A percentile compares a stretch with the other conserved stretches of the same genome.
phyloP scores from a whole-genome alignment of 2,113 vertebrate genomes.

The Mirza zaza region DNA sequence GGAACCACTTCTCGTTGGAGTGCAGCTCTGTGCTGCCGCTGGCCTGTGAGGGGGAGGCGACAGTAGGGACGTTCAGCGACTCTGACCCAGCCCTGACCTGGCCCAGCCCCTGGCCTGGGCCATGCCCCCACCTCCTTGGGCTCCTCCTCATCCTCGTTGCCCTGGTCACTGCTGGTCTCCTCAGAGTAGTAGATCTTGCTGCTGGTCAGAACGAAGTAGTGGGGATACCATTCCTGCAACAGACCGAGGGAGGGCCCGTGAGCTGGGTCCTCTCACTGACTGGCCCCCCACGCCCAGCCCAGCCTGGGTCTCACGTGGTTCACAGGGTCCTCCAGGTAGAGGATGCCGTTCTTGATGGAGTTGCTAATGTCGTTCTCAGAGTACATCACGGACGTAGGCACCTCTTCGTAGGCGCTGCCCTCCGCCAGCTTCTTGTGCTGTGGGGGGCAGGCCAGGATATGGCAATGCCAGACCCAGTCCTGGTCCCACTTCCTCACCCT shows the following conservation, averaged over 20 bases:
- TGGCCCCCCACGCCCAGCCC: neutral
- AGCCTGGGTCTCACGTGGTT: conserved; percentile 89
- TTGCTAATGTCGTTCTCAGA: conserved; percentile 99
- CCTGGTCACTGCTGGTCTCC: conserved; percentile 93
- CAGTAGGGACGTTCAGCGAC: neutral
- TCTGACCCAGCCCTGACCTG: neutral
- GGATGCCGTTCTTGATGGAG: conserved; percentile 98
- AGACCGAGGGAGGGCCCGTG: neutral
- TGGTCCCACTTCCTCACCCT: neutral
- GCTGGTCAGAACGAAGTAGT: conserved; percentile 98
- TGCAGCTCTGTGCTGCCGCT: conserved; percentile 94
- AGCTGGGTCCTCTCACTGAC: neutral
- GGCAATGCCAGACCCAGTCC: neutral
- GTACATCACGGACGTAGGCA: conserved; percentile 93
- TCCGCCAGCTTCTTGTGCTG: conserved; percentile 99
- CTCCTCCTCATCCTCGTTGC: conserved; percentile 97
- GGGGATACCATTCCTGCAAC: conserved; percentile 96
- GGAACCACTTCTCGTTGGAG: conserved; percentile 97
- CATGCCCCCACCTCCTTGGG: conserved; percentile 92
- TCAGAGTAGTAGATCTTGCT: conserved; percentile 99
- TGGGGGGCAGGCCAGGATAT: neutral
- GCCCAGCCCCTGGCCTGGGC: neutral
- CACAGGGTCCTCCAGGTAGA: conserved; percentile 97
- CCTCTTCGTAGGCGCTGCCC: conserved; percentile 96
- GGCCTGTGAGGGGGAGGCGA: conserved; percentile 78